phyloP scores from a whole-genome alignment of 2,797 vertebrate species.

The Paguma larvata region DNA sequence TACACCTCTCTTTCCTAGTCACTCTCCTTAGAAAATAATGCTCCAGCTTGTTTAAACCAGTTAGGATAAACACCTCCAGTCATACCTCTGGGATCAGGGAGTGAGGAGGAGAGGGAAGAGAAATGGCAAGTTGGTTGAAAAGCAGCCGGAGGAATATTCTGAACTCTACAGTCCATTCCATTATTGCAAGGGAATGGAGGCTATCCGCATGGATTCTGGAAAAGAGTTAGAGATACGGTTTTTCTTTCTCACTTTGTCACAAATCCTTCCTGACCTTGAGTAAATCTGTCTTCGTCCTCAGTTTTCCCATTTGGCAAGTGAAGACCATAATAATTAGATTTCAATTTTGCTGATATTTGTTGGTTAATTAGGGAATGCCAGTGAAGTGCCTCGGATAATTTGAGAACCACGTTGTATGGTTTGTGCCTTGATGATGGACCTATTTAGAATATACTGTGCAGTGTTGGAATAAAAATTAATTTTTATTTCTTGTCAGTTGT shows the following conservation, averaged over 20 bases:
- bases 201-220: background rate
- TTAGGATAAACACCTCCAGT: background rate
- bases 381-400: background rate
- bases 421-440: background rate
- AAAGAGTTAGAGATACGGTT: background rate
- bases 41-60: background rate
- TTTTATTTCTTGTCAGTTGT: background rate
- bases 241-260: background rate
- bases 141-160: background rate
- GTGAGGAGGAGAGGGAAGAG: background rate
- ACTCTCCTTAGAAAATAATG: background rate
- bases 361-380: background rate
- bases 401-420: background rate
- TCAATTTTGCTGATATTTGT: background rate
- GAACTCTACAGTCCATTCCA: fast-evolving
- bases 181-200: background rate
- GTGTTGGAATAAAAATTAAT: background rate
- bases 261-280: background rate
- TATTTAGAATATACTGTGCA: background rate
- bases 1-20: background rate
- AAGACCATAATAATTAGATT: background rate
- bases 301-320: background rate
- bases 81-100: too few species aligned
- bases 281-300: background rate
- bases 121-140: background rate